Evolutionary conservation across 1,140 invertebrate species (phyloP).

Genomic region (Myzus persicae): DNA sequence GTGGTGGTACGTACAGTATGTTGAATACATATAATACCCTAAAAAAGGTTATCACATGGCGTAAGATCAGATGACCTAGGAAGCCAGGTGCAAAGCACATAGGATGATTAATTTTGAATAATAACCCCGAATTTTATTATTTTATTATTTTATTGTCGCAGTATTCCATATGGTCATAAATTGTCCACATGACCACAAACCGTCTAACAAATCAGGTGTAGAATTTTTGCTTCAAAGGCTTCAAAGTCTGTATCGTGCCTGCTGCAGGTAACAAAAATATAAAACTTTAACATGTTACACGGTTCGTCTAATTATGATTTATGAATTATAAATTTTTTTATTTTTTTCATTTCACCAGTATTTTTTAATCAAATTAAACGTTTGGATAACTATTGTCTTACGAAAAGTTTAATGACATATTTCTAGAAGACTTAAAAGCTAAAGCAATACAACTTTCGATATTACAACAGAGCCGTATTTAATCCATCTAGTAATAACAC

Average conservation of each 20-base stretch:
- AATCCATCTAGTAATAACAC: not conserved
- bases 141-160: too few species aligned
- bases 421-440: not conserved
- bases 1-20: too few species aligned
- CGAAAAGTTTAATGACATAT: not conserved
- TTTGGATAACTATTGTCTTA: not conserved
- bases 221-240: not conserved
- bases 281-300: too few species aligned
- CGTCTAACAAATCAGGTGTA: not conserved
- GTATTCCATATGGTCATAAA: too few species aligned
- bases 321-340: too few species aligned
- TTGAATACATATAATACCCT: too few species aligned
- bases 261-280: not conserved
- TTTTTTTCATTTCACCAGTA: not conserved
- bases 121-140: too few species aligned
- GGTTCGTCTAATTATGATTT: too few species aligned
- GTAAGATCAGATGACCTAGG: too few species aligned
- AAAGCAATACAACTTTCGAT: not conserved
- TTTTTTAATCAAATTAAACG: not conserved
- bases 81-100: too few species aligned
- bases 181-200: not conserved
- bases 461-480: not conserved
- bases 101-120: too few species aligned
- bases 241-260: not conserved
- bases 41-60: too few species aligned